phyloP scores from a whole-genome alignment of 2,888 invertebrate genomes.

The Lasioglossum oenotherae region DNA sequence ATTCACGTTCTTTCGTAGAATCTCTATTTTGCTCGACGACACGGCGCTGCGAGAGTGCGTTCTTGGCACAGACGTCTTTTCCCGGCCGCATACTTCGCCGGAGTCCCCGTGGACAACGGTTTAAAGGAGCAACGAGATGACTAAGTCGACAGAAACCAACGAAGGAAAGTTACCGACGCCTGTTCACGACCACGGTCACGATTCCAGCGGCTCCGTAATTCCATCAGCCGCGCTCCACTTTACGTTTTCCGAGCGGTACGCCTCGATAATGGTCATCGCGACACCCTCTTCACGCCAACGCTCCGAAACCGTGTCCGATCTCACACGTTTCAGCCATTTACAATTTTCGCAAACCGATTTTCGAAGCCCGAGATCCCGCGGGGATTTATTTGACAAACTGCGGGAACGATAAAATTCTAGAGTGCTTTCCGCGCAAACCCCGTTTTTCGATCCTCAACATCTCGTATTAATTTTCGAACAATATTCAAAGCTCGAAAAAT shows the following conservation, averaged over 20 bases:
- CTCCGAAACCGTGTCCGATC: background rate
- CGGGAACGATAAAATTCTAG: background rate
- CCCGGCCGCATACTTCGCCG: constrained; percentile 56
- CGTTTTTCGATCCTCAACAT: background rate
- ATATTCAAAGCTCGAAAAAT: background rate
- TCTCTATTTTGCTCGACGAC: constrained; percentile 68
- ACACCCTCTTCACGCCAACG: background rate
- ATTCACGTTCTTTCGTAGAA: constrained; percentile 66
- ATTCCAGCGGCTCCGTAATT: constrained; percentile 24
- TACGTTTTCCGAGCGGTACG: background rate
- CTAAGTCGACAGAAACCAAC: constrained; percentile 25
- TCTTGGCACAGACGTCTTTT: constrained; percentile 63
- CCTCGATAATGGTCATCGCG: constrained; percentile 6
- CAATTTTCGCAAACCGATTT: background rate
- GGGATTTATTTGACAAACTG: background rate
- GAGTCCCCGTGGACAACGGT: constrained; percentile 41
- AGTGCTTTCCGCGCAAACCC: background rate
- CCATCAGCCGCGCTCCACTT: constrained; percentile 20
- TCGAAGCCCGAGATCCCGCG: background rate
- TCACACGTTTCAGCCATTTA: background rate
- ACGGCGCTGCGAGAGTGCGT: constrained; percentile 54
- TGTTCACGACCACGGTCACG: constrained; percentile 19
- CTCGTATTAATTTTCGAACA: too few relatives aligned
- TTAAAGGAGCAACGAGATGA: constrained; percentile 42
- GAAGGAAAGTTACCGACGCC: constrained; percentile 28